A percentile compares a stretch with the other conserved stretches of the same genome.
phyloP scores from a whole-genome alignment of 2,888 invertebrate genomes.

The Cistogaster globosa region DNA sequence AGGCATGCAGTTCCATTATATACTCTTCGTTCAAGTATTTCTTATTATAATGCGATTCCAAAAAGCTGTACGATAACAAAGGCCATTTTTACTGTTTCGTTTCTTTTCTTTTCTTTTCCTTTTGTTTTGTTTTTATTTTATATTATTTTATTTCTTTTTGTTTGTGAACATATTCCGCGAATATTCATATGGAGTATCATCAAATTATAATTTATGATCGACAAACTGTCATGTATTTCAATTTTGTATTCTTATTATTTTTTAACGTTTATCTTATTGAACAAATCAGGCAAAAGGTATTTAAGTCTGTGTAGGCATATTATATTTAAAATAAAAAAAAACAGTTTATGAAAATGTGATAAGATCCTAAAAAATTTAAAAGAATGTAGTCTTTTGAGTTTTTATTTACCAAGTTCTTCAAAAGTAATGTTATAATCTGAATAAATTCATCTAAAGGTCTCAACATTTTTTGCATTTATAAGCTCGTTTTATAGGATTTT shows the following conservation, averaged over 20 bases:
- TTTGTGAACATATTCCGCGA: conserved; percentile 54
- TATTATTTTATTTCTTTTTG: conserved; percentile 5
- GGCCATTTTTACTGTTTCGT: conserved; percentile 2
- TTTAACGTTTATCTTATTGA: conserved; percentile 42
- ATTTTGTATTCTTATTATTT: conserved; percentile 31
- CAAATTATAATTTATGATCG: conserved; percentile 73
- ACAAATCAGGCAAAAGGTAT: conserved; percentile 37
- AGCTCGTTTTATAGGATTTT: too few relatives aligned
- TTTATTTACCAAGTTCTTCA: too few relatives aligned
- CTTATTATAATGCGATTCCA: conserved; percentile 6
- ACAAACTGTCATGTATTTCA: conserved; percentile 65
- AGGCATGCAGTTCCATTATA: conserved; percentile 1
- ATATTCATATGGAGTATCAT: conserved; percentile 62
- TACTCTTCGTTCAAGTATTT: background rate
- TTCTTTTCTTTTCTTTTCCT: conserved; percentile 33
- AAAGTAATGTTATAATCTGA: too few relatives aligned
- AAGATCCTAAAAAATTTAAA: too few relatives aligned
- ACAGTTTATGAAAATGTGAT: too few relatives aligned
- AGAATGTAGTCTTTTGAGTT: too few relatives aligned
- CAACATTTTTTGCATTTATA: too few relatives aligned
- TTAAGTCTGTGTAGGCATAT: background rate
- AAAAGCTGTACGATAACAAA: conserved; percentile 28
- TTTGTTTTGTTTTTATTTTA: background rate
- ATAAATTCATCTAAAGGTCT: too few relatives aligned
- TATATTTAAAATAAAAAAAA: background rate